These are phyloP conservation scores for Tapirus indicus DNA, from an alignment of 2,797 vertebrate genomes.

Conservation along the genomic window DNA sequence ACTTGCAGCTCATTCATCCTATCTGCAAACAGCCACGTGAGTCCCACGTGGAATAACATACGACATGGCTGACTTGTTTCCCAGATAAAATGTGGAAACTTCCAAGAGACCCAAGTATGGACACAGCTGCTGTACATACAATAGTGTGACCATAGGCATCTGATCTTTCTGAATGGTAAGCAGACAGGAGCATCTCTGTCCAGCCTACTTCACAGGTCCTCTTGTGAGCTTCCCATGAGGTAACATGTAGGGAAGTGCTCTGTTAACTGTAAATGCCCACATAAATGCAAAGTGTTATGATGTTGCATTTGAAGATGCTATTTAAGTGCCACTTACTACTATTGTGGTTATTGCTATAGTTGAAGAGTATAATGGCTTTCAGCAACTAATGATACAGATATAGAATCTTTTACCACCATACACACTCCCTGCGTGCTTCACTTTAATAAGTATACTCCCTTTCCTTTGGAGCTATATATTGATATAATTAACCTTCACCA, in stretches of 20 bases:
- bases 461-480: constrained; percentile 4
- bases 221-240: neutral
- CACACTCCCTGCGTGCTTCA: neutral
- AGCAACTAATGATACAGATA: neutral
- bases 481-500: constrained; percentile 60
- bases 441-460: constrained; percentile 28
- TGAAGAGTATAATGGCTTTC: constrained; percentile 67
- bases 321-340: constrained; percentile 51
- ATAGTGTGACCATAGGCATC: neutral
- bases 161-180: neutral
- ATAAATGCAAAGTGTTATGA: neutral
- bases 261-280: neutral
- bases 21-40: neutral
- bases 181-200: neutral
- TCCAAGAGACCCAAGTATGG: rapidly evolving
- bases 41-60: neutral
- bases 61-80: neutral
- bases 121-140: rapidly evolving
- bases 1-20: neutral
- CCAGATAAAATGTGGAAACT: neutral
- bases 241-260: neutral
- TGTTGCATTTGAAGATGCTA: constrained; percentile 25
- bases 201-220: neutral
- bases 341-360: constrained; percentile 54
- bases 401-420: neutral